Evolutionary conservation across 2,888 invertebrate genomes (phyloP).

Genomic region (Clitarchus hookeri): DNA sequence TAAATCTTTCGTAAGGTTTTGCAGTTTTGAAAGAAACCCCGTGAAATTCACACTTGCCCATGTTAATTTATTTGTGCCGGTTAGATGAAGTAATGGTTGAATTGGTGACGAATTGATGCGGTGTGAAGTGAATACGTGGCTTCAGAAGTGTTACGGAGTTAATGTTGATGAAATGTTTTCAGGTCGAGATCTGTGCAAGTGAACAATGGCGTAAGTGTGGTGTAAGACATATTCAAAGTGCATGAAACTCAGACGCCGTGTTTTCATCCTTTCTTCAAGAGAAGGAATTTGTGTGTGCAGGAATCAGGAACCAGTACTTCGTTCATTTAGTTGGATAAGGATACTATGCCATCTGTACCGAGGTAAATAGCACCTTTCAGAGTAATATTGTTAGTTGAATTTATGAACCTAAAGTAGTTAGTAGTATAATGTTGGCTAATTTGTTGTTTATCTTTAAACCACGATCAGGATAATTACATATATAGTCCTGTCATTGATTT

Average conservation of each 20-base stretch:
- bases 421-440: too few relatives aligned
- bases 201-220: background rate
- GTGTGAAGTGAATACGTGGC: conserved; percentile 14
- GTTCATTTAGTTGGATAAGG: background rate
- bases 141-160: background rate
- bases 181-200: background rate
- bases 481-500: too few relatives aligned
- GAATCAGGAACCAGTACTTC: background rate
- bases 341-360: background rate
- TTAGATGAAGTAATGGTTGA: background rate
- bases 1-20: background rate
- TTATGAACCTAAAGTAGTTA: too few relatives aligned
- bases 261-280: background rate
- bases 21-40: background rate
- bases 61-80: too few relatives aligned
- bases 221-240: background rate
- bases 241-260: background rate
- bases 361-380: too few relatives aligned
- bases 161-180: background rate
- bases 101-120: background rate
- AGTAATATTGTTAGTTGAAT: too few relatives aligned
- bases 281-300: background rate
- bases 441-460: too few relatives aligned
- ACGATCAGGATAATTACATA: too few relatives aligned
- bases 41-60: background rate